Conservation (phyloP, 2,888 invertebrate species). For the Ormia ochracea region DNA sequence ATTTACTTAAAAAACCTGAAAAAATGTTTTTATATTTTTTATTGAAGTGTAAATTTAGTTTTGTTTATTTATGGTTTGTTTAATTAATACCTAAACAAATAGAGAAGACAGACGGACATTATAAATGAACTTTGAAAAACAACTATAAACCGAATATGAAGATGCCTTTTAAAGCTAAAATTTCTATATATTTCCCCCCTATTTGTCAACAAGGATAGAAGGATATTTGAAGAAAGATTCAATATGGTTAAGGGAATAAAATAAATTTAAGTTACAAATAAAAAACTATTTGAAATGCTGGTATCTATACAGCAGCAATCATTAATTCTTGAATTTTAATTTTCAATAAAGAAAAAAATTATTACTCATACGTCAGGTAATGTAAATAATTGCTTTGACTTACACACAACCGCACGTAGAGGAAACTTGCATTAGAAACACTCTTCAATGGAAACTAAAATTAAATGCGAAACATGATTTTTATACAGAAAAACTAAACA, state of each 20-base stretch:
- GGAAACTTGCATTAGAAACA: not conserved
- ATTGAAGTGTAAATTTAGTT: constrained; percentile 44
- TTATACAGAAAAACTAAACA: constrained; percentile 67
- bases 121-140: constrained; percentile 7
- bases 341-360: constrained; percentile 22
- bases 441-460: constrained; percentile 2
- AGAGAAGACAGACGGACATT: constrained; percentile 34
- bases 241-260: constrained; percentile 32
- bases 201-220: not conserved
- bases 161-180: constrained; percentile 25
- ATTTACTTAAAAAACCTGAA: constrained; percentile 8
- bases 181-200: not conserved
- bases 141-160: not conserved
- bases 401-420: not conserved
- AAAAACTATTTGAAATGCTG: not conserved
- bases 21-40: not conserved
- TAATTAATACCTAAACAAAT: constrained; percentile 56
- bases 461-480: constrained; percentile 67
- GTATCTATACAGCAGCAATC: no score
- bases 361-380: constrained; percentile 53
- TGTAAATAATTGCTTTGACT: constrained; percentile 46
- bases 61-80: constrained; percentile 56
- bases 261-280: constrained; percentile 9
- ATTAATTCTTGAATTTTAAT: no score
- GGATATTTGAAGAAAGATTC: constrained; percentile 25